These are phyloP conservation scores for Megamerina dolium DNA, from an alignment of 2,888 invertebrate genomes.

Conservation along the genomic window DNA sequence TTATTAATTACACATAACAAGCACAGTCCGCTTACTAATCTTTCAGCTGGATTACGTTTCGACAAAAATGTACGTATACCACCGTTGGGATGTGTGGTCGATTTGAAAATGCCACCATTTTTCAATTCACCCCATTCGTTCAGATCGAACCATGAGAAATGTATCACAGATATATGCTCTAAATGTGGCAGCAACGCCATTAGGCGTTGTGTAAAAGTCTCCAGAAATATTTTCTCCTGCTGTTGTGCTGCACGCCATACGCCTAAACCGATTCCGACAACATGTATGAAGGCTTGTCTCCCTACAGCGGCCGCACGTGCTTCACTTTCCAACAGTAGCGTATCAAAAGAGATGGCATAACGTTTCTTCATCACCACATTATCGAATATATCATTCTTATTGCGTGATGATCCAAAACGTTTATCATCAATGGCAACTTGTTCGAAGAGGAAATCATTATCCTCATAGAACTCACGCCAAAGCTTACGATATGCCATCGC, in stretches of 20 bases:
- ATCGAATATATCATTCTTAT: conserved; percentile 40
- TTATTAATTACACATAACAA: neutral
- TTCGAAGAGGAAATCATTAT: conserved; percentile 29
- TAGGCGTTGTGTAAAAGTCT: conserved; percentile 59
- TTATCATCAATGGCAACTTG: conserved; percentile 27
- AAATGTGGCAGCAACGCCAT: conserved; percentile 51
- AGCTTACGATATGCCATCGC: conserved; percentile 31
- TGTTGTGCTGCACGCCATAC: conserved; percentile 60
- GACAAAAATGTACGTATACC: conserved; percentile 54
- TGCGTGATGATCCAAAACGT: conserved; percentile 36
- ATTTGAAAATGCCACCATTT: conserved; percentile 45
- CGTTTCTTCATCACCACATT: conserved; percentile 47
- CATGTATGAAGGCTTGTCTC: conserved; percentile 57
- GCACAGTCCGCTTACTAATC: conserved; percentile 36
- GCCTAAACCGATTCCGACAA: conserved; percentile 62
- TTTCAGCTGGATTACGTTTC: conserved; percentile 55
- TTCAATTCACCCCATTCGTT: conserved; percentile 50
- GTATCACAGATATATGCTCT: conserved; percentile 56
- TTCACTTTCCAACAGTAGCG: conserved; percentile 58
- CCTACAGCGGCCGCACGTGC: conserved; percentile 52
- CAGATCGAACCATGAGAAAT: conserved; percentile 59
- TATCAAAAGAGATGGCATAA: conserved; percentile 56
- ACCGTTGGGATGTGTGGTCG: conserved; percentile 36
- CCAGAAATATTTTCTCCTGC: conserved; percentile 59
- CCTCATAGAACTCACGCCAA: conserved; percentile 36